A percentile compares a stretch with the other conserved stretches of the same genome.
These are phyloP conservation scores for Scaptodrosophila latifasciaeformis DNA, from an alignment of 2,888 invertebrate genomes.

Conservation along the genomic window DNA sequence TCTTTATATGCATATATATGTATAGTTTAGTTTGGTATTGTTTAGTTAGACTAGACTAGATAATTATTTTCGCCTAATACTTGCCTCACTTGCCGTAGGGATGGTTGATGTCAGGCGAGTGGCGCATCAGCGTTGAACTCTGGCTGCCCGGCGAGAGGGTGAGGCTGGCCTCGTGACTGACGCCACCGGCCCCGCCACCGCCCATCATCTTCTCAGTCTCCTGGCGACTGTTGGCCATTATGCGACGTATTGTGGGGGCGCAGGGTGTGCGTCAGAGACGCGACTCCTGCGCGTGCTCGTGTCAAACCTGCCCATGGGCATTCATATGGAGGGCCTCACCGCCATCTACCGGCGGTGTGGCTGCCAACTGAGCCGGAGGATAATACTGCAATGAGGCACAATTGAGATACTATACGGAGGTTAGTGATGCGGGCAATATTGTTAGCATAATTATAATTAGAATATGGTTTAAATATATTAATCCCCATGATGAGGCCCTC, in stretches of 20 bases:
- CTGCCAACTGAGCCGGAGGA: conserved; percentile 84
- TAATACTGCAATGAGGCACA: conserved; percentile 84
- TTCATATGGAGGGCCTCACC: conserved; percentile 89
- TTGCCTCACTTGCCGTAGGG: conserved; percentile 69
- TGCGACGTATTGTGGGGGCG: conserved; percentile 75
- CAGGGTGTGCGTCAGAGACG: conserved; percentile 76
- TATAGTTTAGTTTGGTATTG: too few relatives aligned
- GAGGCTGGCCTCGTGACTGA: conserved; percentile 15
- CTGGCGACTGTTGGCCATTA: conserved; percentile 75
- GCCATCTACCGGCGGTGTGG: conserved; percentile 78
- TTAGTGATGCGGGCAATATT: conserved; percentile 38
- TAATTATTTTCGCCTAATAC: too few relatives aligned
- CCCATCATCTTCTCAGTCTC: conserved; percentile 75
- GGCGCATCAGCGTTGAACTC: conserved; percentile 71
- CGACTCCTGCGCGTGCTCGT: conserved; percentile 79
- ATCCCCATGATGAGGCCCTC: conserved; percentile 1
- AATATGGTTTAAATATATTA: conserved; percentile 20
- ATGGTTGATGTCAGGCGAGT: conserved; percentile 70
- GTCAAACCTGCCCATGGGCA: conserved; percentile 91
- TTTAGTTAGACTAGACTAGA: too few relatives aligned
- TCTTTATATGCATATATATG: too few relatives aligned
- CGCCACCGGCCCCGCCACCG: too few relatives aligned
- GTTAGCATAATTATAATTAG: conserved; percentile 25
- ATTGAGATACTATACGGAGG: conserved; percentile 71
- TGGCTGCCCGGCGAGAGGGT: conserved; percentile 63